Percentiles rank a stretch among this genome's conserved stretches.
Evolutionary conservation across 2,113 vertebrate species (phyloP).

Genomic region (Atlantisia rogersi): DNA sequence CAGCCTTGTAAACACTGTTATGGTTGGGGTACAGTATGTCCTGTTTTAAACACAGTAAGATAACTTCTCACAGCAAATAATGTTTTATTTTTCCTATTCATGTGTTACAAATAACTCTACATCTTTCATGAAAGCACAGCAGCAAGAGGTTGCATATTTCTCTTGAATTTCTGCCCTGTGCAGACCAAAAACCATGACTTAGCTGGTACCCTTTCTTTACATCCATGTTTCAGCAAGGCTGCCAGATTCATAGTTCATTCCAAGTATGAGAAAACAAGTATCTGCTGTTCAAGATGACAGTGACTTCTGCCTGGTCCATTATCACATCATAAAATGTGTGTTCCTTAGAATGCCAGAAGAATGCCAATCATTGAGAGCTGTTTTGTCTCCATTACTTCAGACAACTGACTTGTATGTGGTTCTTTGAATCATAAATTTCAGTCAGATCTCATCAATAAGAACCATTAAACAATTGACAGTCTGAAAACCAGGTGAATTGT

Average conservation of each 20-base stretch:
- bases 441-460: not conserved
- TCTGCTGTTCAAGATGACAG: not conserved
- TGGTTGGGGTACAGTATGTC: not conserved
- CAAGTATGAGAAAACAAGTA: not conserved
- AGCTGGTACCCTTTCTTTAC: not conserved
- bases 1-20: not conserved
- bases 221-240: not conserved
- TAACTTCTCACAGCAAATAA: not conserved
- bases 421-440: not conserved
- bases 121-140: not conserved
- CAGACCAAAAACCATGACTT: not conserved
- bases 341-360: not conserved
- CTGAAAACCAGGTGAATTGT: not conserved
- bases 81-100: not conserved
- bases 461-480: not conserved
- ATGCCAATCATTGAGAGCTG: not conserved
- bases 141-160: not conserved
- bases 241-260: not conserved
- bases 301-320: not conserved
- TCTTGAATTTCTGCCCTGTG: not conserved
- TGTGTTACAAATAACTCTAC: not conserved
- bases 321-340: not conserved
- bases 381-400: not conserved
- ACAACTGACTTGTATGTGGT: not conserved
- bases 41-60: not conserved